phyloP scores from a whole-genome alignment of 2,797 vertebrate genomes.

The Gymnoscopelus microlampas region DNA sequence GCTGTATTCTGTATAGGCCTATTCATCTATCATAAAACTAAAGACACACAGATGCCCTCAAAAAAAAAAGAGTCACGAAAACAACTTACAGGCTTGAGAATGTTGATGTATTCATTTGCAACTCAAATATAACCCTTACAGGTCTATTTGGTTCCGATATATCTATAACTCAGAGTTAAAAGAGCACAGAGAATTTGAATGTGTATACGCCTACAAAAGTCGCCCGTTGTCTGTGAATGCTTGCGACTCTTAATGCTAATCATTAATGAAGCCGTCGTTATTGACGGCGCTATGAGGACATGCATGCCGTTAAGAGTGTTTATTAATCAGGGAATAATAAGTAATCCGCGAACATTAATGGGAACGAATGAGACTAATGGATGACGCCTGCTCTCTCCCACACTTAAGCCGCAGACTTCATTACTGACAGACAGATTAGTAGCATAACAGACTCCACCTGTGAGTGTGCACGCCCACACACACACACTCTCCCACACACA shows the following conservation, averaged over 20 bases:
- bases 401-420: conserved; percentile 79
- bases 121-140: too few relatives aligned
- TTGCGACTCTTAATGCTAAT: conserved; percentile 70
- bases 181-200: too few relatives aligned
- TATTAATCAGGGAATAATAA: conserved; percentile 85
- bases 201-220: too few relatives aligned
- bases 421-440: conserved; percentile 81
- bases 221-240: conserved; percentile 33
- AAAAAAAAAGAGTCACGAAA: conserved; percentile 41
- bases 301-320: conserved; percentile 67
- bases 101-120: neutral
- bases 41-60: conserved; percentile 13
- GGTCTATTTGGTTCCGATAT: too few relatives aligned
- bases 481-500: conserved; percentile 28
- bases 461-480: conserved; percentile 50
- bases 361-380: conserved; percentile 80
- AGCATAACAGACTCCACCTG: conserved; percentile 72
- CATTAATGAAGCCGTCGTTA: conserved; percentile 80
- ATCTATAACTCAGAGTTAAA: too few relatives aligned
- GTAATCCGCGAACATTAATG: conserved; percentile 81
- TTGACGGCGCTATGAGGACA: conserved; percentile 74
- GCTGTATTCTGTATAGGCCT: too few relatives aligned
- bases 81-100: conserved; percentile 35
- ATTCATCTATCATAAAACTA: conserved; percentile 36
- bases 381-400: conserved; percentile 73